phyloP scores from a whole-genome alignment of 92 coral and sea anemone genomes.

The Epizoanthus stellaris region DNA sequence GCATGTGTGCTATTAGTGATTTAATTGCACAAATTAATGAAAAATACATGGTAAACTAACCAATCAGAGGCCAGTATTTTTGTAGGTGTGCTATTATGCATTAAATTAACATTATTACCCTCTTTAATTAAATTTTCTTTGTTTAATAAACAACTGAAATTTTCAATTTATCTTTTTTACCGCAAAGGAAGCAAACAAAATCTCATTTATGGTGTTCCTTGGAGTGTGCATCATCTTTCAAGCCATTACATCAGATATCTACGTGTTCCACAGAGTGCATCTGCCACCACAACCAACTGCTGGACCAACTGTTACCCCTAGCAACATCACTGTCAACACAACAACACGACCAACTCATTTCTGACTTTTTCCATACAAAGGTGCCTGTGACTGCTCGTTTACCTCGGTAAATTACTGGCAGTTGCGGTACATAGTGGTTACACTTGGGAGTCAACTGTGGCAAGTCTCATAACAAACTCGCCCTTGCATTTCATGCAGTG shows the following conservation, averaged over 20 bases:
- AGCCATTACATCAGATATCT: conserved; percentile 90
- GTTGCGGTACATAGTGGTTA: no score
- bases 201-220: conserved; percentile 85
- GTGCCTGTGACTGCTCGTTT: background rate
- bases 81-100: no score
- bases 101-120: no score
- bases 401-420: no score
- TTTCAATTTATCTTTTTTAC: background rate
- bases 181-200: conserved; percentile 81
- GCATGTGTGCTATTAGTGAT: no score
- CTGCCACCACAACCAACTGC: conserved; percentile 1
- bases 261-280: conserved; percentile 66
- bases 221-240: conserved; percentile 91
- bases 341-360: background rate
- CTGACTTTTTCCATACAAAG: background rate
- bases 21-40: no score
- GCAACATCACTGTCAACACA: background rate
- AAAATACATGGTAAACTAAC: no score
- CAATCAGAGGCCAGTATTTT: no score
- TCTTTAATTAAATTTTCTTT: background rate
- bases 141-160: background rate
- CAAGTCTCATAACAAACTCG: no score
- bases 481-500: no score
- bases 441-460: no score
- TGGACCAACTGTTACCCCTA: conserved; percentile 7